These are phyloP conservation scores for Gerris buenoi DNA, from an alignment of 1,140 invertebrate species.

Conservation along the genomic window DNA sequence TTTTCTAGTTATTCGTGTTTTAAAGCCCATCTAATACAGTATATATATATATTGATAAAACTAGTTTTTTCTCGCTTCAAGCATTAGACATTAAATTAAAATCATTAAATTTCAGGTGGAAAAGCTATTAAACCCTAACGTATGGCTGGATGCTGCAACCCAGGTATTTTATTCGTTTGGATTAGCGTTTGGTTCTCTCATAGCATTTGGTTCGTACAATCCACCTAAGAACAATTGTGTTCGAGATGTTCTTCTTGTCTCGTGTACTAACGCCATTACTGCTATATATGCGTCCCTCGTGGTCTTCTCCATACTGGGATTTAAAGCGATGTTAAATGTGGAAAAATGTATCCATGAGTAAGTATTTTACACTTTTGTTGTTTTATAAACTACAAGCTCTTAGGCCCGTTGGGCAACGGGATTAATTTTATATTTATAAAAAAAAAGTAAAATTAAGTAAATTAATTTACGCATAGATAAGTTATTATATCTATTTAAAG, in stretches of 20 bases:
- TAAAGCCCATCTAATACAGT: too few species aligned
- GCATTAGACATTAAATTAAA: too few species aligned
- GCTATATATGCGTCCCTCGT: slow-evolving; percentile 88
- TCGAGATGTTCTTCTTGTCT: slow-evolving; percentile 75
- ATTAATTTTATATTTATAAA: too few species aligned
- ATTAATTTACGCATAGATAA: too few species aligned
- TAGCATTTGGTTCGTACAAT: slow-evolving; percentile 83
- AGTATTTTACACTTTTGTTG: slow-evolving; percentile 28
- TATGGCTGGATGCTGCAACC: slow-evolving; percentile 87
- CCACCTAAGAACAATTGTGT: slow-evolving; percentile 80
- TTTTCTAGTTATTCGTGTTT: too few species aligned
- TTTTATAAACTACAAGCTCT: neutral
- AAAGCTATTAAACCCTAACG: slow-evolving; percentile 59
- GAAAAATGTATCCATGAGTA: slow-evolving; percentile 60
- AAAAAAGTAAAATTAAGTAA: too few species aligned
- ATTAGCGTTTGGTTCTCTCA: slow-evolving; percentile 78
- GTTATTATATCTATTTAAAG: too few species aligned
- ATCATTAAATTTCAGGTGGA: slow-evolving; percentile 56
- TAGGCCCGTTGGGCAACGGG: too few species aligned
- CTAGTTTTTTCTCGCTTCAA: too few species aligned
- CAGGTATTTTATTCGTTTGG: slow-evolving; percentile 94
- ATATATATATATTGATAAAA: too few species aligned
- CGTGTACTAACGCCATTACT: slow-evolving; percentile 76
- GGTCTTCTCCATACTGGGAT: slow-evolving; percentile 74
- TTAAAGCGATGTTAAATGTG: slow-evolving; percentile 68